Conservation (phyloP, 2,888 invertebrate species). For the Agrenia bidenticulata region DNA sequence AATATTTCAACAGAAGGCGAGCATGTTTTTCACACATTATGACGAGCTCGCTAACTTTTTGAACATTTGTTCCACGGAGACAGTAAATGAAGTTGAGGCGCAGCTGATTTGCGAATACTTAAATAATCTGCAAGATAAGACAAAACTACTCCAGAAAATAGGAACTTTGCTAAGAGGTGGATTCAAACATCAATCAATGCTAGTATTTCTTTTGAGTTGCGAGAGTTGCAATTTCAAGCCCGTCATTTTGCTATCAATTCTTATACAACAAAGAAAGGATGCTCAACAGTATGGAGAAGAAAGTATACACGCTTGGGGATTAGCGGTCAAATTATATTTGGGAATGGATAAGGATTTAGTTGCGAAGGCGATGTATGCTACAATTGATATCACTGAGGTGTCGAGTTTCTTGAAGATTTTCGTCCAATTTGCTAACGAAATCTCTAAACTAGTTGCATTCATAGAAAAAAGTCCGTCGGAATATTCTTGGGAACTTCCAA, state of each 20-base stretch:
- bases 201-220: background rate
- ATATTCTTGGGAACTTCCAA: constrained; percentile 12
- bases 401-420: background rate
- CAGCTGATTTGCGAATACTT: constrained; percentile 17
- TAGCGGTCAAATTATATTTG: background rate
- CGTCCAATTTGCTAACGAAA: background rate
- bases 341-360: background rate
- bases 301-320: background rate
- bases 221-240: background rate
- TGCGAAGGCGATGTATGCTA: background rate
- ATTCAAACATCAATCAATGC: constrained; percentile 1
- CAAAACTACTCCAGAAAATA: background rate
- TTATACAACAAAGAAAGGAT: background rate
- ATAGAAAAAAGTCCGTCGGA: background rate
- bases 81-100: constrained; percentile 15
- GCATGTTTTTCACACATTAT: constrained; percentile 11
- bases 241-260: background rate
- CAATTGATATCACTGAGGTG: background rate
- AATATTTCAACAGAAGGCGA: constrained; percentile 16
- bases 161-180: constrained; percentile 4
- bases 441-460: background rate
- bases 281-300: background rate
- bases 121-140: constrained; percentile 7
- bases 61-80: constrained; percentile 17
- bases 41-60: constrained; percentile 19